Evolutionary conservation across 2,888 invertebrate species (phyloP).

Genomic region (Eilema caniola): DNA sequence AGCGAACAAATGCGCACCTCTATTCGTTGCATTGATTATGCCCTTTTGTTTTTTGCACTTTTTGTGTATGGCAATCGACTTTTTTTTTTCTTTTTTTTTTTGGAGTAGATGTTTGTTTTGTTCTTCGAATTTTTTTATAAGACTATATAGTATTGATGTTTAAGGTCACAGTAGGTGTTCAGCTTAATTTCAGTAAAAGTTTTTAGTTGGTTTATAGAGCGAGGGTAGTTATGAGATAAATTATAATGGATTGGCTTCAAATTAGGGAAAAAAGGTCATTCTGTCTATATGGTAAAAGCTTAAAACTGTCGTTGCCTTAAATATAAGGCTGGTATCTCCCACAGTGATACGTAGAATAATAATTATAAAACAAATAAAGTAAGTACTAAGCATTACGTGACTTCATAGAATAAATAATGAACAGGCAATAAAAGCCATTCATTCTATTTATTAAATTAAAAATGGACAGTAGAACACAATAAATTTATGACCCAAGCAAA

Average conservation of each 20-base stretch:
- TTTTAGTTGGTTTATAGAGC: background rate
- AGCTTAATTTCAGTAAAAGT: constrained; percentile 8
- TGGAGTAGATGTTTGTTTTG: constrained; percentile 65
- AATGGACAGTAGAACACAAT: constrained; percentile 47
- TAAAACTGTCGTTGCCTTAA: too few species aligned
- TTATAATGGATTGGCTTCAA: background rate
- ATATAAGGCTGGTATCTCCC: too few species aligned
- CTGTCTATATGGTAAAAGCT: too few species aligned
- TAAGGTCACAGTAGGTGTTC: constrained; percentile 20
- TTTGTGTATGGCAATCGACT: constrained; percentile 67
- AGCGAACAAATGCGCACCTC: constrained; percentile 80
- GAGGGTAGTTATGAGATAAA: background rate
- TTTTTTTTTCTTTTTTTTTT: constrained; percentile 66
- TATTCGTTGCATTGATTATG: constrained; percentile 66
- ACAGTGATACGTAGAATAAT: too few species aligned
- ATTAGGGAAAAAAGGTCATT: background rate
- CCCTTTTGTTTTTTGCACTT: constrained; percentile 72
- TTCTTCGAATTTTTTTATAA: constrained; percentile 30
- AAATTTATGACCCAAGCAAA: constrained; percentile 55
- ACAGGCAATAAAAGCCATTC: constrained; percentile 35
- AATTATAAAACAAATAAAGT: background rate
- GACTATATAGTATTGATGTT: constrained; percentile 22
- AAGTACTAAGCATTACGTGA: background rate
- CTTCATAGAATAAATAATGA: constrained; percentile 6
- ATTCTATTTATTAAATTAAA: constrained; percentile 38